phyloP scores from a whole-genome alignment of 1,140 invertebrate species.

The Pygmarrhopalites habei region DNA sequence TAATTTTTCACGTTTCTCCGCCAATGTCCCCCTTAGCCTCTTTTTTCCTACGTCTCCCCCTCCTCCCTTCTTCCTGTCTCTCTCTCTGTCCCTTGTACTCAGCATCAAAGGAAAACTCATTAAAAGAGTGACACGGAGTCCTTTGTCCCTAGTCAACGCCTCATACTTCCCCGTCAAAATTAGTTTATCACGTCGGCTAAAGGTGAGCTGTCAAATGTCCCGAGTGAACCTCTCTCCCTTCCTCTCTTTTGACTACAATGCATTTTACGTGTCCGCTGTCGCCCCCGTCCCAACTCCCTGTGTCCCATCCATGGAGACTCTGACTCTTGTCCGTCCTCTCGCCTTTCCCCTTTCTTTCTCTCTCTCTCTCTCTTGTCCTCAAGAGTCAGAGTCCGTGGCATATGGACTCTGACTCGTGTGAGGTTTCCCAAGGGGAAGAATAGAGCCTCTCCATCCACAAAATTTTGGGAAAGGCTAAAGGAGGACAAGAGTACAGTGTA shows the following conservation, averaged over 20 bases:
- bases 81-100: not conserved
- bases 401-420: too few species aligned
- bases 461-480: too few species aligned
- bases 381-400: too few species aligned
- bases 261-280: too few species aligned
- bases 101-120: conserved; percentile 11
- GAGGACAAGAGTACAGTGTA: too few species aligned
- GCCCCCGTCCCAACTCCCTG: too few species aligned
- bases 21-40: not conserved
- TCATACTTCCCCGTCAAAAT: conserved; percentile 7
- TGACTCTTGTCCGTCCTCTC: too few species aligned
- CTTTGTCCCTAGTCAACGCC: conserved; percentile 3
- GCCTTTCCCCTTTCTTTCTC: too few species aligned
- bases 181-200: not conserved
- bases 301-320: too few species aligned
- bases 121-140: conserved; percentile 7
- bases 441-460: too few species aligned
- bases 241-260: not conserved
- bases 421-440: too few species aligned
- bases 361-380: too few species aligned
- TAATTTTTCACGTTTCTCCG: conserved; percentile 26
- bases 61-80: not conserved
- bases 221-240: not conserved
- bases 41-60: not conserved
- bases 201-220: conserved; percentile 21